Conservation (phyloP, 2,797 vertebrate species). For the Syngnathus acus region DNA sequence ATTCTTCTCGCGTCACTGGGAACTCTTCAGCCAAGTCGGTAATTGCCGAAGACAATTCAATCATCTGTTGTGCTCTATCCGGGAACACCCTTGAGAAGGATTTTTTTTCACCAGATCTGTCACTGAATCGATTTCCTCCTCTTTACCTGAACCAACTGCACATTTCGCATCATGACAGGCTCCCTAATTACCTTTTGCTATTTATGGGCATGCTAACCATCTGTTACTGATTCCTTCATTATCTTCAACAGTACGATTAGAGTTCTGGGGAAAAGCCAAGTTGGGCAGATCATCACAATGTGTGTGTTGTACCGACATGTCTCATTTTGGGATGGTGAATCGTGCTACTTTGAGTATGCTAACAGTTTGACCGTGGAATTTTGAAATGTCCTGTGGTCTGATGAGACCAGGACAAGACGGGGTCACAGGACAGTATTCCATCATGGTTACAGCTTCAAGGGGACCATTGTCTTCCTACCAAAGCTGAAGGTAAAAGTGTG, state of each 20-base stretch:
- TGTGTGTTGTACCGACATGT: neutral
- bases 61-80: constrained; percentile 37
- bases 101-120: constrained; percentile 31
- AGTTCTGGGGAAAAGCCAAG: constrained; percentile 64
- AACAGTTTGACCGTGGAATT: neutral
- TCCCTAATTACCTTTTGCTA: constrained; percentile 87
- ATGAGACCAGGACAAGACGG: too few relatives aligned
- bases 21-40: neutral
- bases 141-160: constrained; percentile 56
- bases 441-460: too few relatives aligned
- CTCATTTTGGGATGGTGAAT: neutral
- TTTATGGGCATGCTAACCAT: constrained; percentile 75
- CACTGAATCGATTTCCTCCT: constrained; percentile 33
- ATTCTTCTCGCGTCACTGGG: neutral
- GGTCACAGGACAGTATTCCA: too few relatives aligned
- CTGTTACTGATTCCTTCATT: constrained; percentile 85
- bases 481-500: too few relatives aligned
- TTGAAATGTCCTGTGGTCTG: neutral
- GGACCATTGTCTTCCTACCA: too few relatives aligned
- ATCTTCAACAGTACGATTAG: constrained; percentile 90
- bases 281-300: constrained; percentile 70
- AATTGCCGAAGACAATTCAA: constrained; percentile 32
- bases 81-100: constrained; percentile 47
- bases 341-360: constrained; percentile 3
- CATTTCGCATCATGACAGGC: constrained; percentile 71